Base-by-base conservation (phyloP, 2,888 invertebrate genomes). In the Spodoptera littoralis region DNA sequence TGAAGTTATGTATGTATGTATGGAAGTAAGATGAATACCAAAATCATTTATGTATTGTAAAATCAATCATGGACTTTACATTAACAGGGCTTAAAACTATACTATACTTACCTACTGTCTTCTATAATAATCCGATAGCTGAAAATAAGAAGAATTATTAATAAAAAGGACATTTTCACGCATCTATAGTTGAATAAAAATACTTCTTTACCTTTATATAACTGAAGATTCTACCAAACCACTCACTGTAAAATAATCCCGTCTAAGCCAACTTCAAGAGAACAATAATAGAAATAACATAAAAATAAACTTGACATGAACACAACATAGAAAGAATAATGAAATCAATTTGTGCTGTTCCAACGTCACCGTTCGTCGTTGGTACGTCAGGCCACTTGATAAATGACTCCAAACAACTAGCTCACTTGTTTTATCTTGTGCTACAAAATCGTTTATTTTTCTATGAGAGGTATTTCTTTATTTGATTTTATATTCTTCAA, bases 321-420 rank as follows among this genome's bases (percentile, higher is more conserved):
- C 42, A 55, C 60, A 68, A 47, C 50, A 58, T 48, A 60, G 54
- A 65, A 67, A 67, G 65, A 70, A 60, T 66, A 75, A 64, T 73
- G 64, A 69, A 80, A 81, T 81, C 80, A 80, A 81, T 82, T 82
- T 82, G 79, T 72, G 68, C 62, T 61, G 62, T 65, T 63, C 62
- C 65, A 48, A 66, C 75, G 79, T 79, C 81, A 78, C 79, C 13
- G 43, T 46, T 73, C 67, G 69, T 68, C 75, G 79, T 72, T 70
- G 77, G 72, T 68, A 76, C 77, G 79, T 77, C 83, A 79, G 79
- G 80, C 76, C 86, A 65, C 70, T 77, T 88, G 89, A 89, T 85
- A 84, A 85, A 89, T 85, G 87, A 87, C 73, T 60, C 36, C 18
- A 24, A 49, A 54, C 67, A 55, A 66, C 65, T 59, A 67, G 65